Evolutionary conservation across 2,888 invertebrate species (phyloP).

Genomic region (Arctia plantaginis): DNA sequence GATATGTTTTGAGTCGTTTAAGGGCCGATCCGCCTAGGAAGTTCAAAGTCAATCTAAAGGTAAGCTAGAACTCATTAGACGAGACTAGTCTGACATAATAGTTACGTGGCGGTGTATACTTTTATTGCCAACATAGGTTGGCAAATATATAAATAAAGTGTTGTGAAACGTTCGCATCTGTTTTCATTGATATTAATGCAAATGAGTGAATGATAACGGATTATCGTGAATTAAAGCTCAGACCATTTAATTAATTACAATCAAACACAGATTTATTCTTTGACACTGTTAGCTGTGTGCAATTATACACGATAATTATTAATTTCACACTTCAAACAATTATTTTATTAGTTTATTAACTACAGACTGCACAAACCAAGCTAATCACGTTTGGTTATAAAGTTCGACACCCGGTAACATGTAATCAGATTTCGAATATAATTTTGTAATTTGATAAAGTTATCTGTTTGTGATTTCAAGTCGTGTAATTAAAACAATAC

Average conservation of each 20-base stretch:
- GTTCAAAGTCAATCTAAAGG: background rate
- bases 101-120: background rate
- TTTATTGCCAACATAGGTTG: background rate
- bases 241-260: constrained; percentile 32
- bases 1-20: background rate
- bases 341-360: constrained; percentile 7
- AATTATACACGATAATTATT: constrained; percentile 14
- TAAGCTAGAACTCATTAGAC: background rate
- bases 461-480: too few species aligned
- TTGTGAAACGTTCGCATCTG: constrained; percentile 41
- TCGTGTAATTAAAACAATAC: too few species aligned
- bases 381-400: constrained; percentile 3
- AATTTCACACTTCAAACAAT: constrained; percentile 7
- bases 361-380: constrained; percentile 6
- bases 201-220: constrained; percentile 40
- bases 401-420: constrained; percentile 16
- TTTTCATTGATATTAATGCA: constrained; percentile 34
- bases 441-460: background rate
- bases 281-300: constrained; percentile 44
- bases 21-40: background rate
- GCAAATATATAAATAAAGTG: background rate
- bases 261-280: constrained; percentile 28
- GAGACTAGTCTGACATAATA: background rate
- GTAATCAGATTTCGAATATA: background rate
- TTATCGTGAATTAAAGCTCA: constrained; percentile 39